phyloP scores from a whole-genome alignment of 2,113 vertebrate genomes.

The Phylloscopus trochilus region DNA sequence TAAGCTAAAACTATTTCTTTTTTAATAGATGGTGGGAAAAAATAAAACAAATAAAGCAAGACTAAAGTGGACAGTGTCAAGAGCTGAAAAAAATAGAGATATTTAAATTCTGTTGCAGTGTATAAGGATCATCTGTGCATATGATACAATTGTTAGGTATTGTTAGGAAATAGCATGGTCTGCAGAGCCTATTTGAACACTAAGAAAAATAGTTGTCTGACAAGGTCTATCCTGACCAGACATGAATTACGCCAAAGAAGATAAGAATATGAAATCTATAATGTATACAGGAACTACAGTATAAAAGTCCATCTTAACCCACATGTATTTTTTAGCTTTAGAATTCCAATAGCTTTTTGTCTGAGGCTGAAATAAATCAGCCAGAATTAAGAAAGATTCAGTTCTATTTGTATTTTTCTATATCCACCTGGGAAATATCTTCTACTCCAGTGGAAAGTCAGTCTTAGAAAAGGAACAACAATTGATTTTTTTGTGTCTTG shows the following conservation, averaged over 20 bases:
- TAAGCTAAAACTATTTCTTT: neutral
- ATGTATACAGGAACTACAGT: neutral
- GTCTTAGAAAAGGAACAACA: neutral
- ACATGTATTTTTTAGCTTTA: neutral
- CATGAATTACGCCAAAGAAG: neutral
- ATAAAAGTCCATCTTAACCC: neutral
- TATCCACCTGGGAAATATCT: neutral
- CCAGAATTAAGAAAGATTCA: neutral
- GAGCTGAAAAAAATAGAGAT: neutral
- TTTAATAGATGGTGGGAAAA: neutral
- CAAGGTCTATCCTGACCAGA: neutral
- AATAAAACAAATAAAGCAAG: neutral
- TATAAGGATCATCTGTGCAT: neutral
- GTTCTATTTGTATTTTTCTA: neutral
- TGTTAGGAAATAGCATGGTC: neutral
- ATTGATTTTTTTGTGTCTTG: neutral
- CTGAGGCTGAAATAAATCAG: neutral
- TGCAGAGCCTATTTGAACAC: neutral
- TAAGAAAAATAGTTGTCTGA: neutral
- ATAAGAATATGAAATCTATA: conserved; percentile 13
- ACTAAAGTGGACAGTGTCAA: neutral
- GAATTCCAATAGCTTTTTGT: neutral
- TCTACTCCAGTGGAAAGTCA: neutral
- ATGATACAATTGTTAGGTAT: neutral
- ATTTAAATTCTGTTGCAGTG: neutral